These are phyloP conservation scores for Drosophila diplacantha DNA, from an alignment of 2,888 invertebrate genomes.

Conservation along the genomic window DNA sequence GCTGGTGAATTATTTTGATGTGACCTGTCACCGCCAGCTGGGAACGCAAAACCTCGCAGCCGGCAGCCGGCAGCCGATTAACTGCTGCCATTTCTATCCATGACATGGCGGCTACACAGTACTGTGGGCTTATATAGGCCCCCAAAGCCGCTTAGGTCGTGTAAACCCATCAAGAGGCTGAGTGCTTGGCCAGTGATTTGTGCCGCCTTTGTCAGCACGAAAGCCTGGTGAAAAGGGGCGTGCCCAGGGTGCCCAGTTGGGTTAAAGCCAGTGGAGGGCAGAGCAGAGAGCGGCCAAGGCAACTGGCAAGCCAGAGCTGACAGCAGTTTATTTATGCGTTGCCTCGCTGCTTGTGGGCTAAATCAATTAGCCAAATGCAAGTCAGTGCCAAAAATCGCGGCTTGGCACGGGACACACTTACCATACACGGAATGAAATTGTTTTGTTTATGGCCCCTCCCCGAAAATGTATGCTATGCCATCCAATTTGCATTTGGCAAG, in stretches of 20 bases:
- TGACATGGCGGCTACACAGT: slow-evolving; percentile 29
- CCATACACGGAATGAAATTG: slow-evolving; percentile 25
- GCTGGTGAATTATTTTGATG: slow-evolving; percentile 30
- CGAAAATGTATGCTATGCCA: slow-evolving; percentile 49
- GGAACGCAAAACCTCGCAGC: slow-evolving; percentile 31
- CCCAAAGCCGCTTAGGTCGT: slow-evolving; percentile 63
- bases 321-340: slow-evolving; percentile 36
- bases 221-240: slow-evolving; percentile 12
- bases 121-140: slow-evolving; percentile 25
- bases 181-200: slow-evolving; percentile 54
- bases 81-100: slow-evolving; percentile 27
- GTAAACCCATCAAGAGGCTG: slow-evolving; percentile 59
- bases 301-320: slow-evolving; percentile 33
- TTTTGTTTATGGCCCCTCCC: slow-evolving; percentile 37
- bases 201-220: slow-evolving; percentile 56
- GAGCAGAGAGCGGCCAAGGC: slow-evolving; percentile 55
- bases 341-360: slow-evolving; percentile 42
- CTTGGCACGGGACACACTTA: slow-evolving; percentile 46
- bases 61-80: slow-evolving; percentile 31
- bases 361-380: slow-evolving; percentile 70
- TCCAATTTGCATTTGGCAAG: slow-evolving; percentile 32
- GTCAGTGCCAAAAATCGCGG: slow-evolving; percentile 66
- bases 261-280: slow-evolving; percentile 41
- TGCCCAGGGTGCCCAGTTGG: neutral
- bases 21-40: slow-evolving; percentile 20